Conservation (phyloP, 2,797 vertebrate species). For the Balearica regulorum region DNA sequence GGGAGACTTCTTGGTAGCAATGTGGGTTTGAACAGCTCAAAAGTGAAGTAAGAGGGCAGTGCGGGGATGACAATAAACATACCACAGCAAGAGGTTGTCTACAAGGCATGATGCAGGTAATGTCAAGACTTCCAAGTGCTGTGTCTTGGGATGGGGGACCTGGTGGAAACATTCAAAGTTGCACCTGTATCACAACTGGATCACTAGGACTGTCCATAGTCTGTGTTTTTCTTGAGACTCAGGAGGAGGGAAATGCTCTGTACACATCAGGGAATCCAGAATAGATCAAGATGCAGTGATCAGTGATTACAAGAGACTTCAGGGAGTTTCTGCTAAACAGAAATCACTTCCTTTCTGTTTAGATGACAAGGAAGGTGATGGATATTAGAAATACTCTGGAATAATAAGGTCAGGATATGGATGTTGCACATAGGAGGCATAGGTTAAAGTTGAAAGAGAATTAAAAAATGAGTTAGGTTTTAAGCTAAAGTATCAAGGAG, state of each 20-base stretch:
- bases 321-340: neutral
- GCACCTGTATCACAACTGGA: neutral
- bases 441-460: neutral
- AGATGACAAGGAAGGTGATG: neutral
- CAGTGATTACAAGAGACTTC: neutral
- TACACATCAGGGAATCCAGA: neutral
- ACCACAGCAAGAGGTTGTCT: neutral
- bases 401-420: neutral
- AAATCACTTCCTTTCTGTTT: neutral
- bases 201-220: neutral
- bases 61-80: neutral
- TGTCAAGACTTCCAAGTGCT: neutral
- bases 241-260: neutral
- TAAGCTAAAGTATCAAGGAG: neutral
- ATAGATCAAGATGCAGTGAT: neutral
- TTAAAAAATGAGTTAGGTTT: neutral
- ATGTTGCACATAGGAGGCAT: neutral
- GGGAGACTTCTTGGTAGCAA: neutral
- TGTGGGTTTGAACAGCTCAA: neutral
- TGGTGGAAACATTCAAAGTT: neutral
- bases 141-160: neutral
- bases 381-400: neutral
- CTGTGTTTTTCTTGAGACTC: neutral
- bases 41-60: neutral
- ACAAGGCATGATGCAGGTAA: neutral